phyloP scores from a whole-genome alignment of 2,888 invertebrate genomes.

The Hipparchia semele region DNA sequence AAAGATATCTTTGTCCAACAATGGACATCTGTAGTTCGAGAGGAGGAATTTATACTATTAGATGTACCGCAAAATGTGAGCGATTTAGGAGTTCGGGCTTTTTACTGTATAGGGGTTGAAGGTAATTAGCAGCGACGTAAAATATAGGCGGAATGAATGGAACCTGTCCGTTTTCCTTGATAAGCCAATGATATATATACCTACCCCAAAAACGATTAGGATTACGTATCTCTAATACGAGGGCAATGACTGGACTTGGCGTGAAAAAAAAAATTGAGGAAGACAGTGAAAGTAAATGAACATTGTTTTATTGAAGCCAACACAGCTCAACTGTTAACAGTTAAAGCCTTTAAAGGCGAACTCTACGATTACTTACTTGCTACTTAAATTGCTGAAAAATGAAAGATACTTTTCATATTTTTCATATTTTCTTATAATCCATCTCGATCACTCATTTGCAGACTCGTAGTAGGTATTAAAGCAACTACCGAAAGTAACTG shows the following conservation, averaged over 20 bases:
- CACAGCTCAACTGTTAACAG: not conserved
- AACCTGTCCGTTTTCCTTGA: not conserved
- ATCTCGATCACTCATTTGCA: no score
- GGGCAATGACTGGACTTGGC: not conserved
- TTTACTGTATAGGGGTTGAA: not conserved
- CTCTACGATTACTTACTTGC: not conserved
- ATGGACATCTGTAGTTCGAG: no score
- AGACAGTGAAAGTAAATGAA: not conserved
- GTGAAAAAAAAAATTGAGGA: no score
- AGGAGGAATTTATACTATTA: no score
- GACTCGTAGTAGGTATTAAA: no score
- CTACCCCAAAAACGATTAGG: not conserved
- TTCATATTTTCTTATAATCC: no score
- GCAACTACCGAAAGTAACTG: no score
- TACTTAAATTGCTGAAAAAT: not conserved
- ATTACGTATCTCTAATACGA: not conserved
- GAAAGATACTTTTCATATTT: not conserved
- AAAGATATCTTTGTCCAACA: no score
- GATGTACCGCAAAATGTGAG: not conserved
- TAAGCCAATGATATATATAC: not conserved
- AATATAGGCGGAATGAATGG: not conserved
- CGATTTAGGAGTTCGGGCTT: not conserved
- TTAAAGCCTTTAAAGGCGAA: no score
- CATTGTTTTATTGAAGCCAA: not conserved
- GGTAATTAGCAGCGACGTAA: conserved; percentile 10